Conservation (phyloP, 30 jellyfish, hydroid and myxozoan species). For the Turritopsis dohrnii region DNA sequence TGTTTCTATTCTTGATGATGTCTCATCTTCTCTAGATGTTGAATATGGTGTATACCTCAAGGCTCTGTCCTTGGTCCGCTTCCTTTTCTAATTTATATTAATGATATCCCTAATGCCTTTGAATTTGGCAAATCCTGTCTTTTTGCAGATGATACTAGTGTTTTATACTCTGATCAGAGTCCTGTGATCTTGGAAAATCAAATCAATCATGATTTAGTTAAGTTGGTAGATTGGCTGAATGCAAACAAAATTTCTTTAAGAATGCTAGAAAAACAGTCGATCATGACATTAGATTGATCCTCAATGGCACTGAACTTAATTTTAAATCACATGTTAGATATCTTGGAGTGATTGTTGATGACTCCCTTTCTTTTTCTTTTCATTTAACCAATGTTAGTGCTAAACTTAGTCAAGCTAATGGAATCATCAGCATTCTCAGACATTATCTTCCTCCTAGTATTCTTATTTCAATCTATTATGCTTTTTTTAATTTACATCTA, state of each 20-base stretch:
- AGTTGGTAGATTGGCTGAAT: too few relatives aligned
- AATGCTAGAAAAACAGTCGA: background rate
- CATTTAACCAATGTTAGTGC: background rate
- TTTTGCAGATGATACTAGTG: too few relatives aligned
- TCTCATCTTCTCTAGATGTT: too few relatives aligned
- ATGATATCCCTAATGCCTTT: too few relatives aligned
- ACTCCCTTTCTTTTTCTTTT: background rate
- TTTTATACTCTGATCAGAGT: too few relatives aligned
- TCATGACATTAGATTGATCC: background rate
- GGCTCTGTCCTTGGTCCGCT: too few relatives aligned
- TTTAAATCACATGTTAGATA: background rate
- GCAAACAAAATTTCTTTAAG: too few relatives aligned
- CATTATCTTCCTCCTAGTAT: background rate
- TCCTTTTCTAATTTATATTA: too few relatives aligned
- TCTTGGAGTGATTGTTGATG: background rate
- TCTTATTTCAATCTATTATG: background rate
- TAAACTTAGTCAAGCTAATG: background rate
- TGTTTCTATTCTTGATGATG: background rate
- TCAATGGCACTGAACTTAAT: background rate
- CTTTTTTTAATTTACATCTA: background rate
- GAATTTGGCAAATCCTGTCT: too few relatives aligned
- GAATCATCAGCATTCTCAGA: background rate
- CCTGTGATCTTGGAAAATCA: too few relatives aligned
- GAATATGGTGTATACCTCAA: too few relatives aligned
- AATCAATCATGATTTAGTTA: too few relatives aligned